A percentile compares a stretch with the other conserved stretches of the same genome.
These are phyloP conservation scores for Andrena trimmerana DNA, from an alignment of 2,888 invertebrate species.

Conservation along the genomic window DNA sequence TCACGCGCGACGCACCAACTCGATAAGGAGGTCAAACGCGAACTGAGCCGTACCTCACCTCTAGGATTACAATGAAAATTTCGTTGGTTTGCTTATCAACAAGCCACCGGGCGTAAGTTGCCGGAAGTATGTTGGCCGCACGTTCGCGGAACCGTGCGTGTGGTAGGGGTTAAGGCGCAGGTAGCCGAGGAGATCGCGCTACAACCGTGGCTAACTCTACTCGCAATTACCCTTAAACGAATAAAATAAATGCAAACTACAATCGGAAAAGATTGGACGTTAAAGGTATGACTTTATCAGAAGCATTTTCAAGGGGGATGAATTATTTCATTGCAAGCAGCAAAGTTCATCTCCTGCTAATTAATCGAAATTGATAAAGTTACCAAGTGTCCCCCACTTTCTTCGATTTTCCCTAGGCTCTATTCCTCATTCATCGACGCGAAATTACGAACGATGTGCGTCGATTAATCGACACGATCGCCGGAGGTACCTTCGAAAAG, in stretches of 20 bases:
- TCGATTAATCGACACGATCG: neutral
- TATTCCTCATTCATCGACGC: neutral
- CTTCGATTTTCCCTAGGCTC: neutral
- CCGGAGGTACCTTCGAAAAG: neutral
- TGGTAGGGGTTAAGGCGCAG: too few relatives aligned
- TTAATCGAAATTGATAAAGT: slow-evolving; percentile 3
- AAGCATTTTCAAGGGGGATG: neutral
- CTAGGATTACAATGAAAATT: too few relatives aligned
- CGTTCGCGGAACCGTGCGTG: too few relatives aligned
- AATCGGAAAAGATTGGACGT: neutral
- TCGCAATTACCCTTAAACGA: neutral
- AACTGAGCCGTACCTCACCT: too few relatives aligned
- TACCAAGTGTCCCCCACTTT: neutral
- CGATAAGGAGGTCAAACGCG: too few relatives aligned
- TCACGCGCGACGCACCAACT: too few relatives aligned
- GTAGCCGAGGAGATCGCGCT: slow-evolving; percentile 2
- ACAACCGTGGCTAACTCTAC: neutral
- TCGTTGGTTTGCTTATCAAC: neutral
- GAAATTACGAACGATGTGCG: neutral
- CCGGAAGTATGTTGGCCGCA: neutral
- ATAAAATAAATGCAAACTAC: neutral
- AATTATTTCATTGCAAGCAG: neutral
- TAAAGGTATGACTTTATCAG: neutral
- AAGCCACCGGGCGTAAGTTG: neutral
- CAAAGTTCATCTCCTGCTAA: neutral